Base-by-base conservation (phyloP, 2,113 vertebrate species). In the Apeltes quadracus region DNA sequence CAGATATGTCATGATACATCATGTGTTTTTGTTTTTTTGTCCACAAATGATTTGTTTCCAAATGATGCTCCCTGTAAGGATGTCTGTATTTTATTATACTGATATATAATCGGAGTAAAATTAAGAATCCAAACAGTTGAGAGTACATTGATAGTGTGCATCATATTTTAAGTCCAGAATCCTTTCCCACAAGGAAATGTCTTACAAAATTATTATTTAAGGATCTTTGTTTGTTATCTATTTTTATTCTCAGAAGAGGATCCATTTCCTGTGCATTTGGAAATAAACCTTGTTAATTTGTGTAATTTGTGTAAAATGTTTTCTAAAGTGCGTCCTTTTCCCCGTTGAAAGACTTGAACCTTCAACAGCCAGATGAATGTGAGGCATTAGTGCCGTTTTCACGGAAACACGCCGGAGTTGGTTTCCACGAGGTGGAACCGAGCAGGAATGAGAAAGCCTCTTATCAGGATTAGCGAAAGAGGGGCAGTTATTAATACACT, bases 391-490 rank as follows among this genome's bases (percentile, higher is more conserved):
- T 63, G 59, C 27, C 46, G 70, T 69, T 88, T 88, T 78, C 81
- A 66, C 72, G 76, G 86, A 90, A 87, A 75, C 36, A 27, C 22
- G 44, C 71, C 53, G 62, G 66, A 78, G 78, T 57, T 77, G 25
- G 32, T 67, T 88, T 84, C 78, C 61, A 54, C 57, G 74, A 81
- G 73, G 51, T 68, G 51, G 65, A 87, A 81, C 73, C 80, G 72
- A 88, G 69, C 76, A 85, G 41, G 53, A 64, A 84, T 69, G 72
- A 82, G 87, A 90, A 91, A 90, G 87, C 84, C 82, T 90, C 89
- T 91, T 90, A 91, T 75, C 79, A 53, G 85, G 87, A 90, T 90
- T 91, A 91, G 78, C 78, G 80, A 70, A 69, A 78, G 51, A 84
- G 61, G 77, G 63, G 54, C 53, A 68, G 80, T 87, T 89, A 85